These are phyloP conservation scores for Vanacampus margaritifer DNA, from an alignment of 2,113 vertebrate genomes.

Conservation along the genomic window DNA sequence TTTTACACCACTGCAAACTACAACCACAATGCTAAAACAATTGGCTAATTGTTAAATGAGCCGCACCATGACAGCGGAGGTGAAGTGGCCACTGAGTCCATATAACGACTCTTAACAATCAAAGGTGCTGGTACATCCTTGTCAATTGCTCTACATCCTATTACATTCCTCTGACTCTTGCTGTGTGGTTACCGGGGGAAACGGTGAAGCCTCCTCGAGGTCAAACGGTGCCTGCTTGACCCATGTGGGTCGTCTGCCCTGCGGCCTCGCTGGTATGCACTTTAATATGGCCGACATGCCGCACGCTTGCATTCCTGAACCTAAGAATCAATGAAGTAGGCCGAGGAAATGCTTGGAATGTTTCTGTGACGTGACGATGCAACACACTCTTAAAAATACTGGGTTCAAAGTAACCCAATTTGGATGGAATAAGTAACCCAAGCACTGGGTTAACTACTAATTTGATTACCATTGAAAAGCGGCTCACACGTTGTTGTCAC, in stretches of 20 bases:
- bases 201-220: constrained; percentile 58
- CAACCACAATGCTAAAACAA: neutral
- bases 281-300: constrained; percentile 54
- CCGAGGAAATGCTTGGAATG: constrained; percentile 41
- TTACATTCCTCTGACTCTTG: constrained; percentile 70
- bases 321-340: constrained; percentile 35
- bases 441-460: too few relatives aligned
- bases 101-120: neutral
- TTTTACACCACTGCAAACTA: neutral
- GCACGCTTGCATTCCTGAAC: constrained; percentile 52
- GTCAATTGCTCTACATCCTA: constrained; percentile 50
- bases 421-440: too few relatives aligned
- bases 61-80: neutral
- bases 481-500: too few relatives aligned
- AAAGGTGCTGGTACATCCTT: constrained; percentile 14
- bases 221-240: constrained; percentile 54
- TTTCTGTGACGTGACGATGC: constrained; percentile 27
- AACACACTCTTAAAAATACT: neutral
- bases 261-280: constrained; percentile 49
- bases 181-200: constrained; percentile 64
- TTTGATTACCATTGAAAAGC: too few relatives aligned
- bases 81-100: neutral
- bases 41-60: neutral
- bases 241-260: constrained; percentile 42
- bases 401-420: too few relatives aligned